A percentile compares a stretch with the other conserved stretches of the same genome.
Conservation (phyloP, 1,140 invertebrate genomes). For the Calosoma granatense region DNA sequence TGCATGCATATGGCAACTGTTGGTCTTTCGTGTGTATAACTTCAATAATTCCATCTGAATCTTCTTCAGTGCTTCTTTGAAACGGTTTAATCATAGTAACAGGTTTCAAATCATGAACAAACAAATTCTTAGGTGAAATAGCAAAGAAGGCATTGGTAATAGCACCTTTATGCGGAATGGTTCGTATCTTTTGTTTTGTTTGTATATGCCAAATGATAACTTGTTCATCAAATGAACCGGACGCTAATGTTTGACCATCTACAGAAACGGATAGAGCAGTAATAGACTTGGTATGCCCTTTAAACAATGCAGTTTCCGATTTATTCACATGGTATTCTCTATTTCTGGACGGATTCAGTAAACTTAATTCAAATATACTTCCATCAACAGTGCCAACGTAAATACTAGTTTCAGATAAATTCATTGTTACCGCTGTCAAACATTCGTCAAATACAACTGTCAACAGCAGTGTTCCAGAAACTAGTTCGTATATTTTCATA, state of each 20-base stretch:
- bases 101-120: constrained; percentile 32
- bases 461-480: constrained; percentile 52
- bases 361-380: constrained; percentile 52
- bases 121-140: constrained; percentile 37
- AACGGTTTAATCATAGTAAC: constrained; percentile 34
- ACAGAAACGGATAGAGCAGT: constrained; percentile 58
- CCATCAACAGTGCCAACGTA: constrained; percentile 66
- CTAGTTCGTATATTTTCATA: constrained; percentile 69
- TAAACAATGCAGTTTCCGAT: constrained; percentile 37
- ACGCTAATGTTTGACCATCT: constrained; percentile 56
- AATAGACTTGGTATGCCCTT: constrained; percentile 55
- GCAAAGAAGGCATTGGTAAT: constrained; percentile 59
- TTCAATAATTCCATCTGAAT: constrained; percentile 15
- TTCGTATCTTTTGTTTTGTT: constrained; percentile 59
- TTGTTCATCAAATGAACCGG: constrained; percentile 60
- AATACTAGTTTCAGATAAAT: constrained; percentile 55
- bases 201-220: constrained; percentile 71
- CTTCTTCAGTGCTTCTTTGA: constrained; percentile 28
- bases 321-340: constrained; percentile 50
- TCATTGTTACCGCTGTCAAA: constrained; percentile 57
- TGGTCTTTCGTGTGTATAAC: constrained; percentile 25
- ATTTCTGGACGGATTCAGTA: constrained; percentile 54
- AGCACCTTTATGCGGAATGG: constrained; percentile 57
- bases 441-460: constrained; percentile 63
- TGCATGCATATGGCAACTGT: constrained; percentile 16